Evolutionary conservation across 2,888 invertebrate genomes (phyloP), one percentile per base, ranked within the genome.

Genomic region (Eristalinus aeneus): DNA sequence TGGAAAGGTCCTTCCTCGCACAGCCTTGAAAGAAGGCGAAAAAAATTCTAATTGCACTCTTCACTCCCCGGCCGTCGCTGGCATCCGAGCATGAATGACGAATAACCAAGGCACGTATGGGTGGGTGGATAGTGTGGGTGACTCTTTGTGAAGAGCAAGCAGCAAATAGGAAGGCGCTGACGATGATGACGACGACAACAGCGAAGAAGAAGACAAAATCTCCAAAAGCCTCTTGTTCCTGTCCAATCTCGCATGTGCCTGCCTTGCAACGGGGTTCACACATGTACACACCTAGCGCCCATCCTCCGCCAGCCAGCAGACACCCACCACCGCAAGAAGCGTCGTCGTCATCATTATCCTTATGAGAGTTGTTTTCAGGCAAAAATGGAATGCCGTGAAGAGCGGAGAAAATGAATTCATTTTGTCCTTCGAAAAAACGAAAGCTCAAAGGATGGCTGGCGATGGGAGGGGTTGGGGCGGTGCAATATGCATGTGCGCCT

Each of bases 31-130:
- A 81, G 56, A 23, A 68, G 80, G 39, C 27, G 27, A 27, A 76
- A 72, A 80, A 53, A 69, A 31, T 67, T 80, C 63, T 85, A 85
- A 76, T 85, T 84, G 84, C 80, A 84, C 84, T 84, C 68, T 56
- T 54, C 60, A 74, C 10, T 12, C 23, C 53, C 23, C 60, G n/a
- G 46, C 34, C 27, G 9, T 56, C 58, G 36, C 71, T 75, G 34
- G 23, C 56, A 32, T 60, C n/a, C 23, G 10, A 23, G 23, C 10
- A 27, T 46, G 54, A 53, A 27, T 76, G 39, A 68, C 74, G 46
- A 73, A 83, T 83, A 63, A 69, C 61, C 53, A 39, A 34, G 56
- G 46, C 64, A 65, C 73, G 58, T 67, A 60, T 36, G 53, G 39
- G 32, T 32, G 9, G 34, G 0, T 12, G 23, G 27, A 27, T 27